Evolutionary conservation across 2,113 vertebrate species (phyloP).

Genomic region (Corvus hawaiiensis): DNA sequence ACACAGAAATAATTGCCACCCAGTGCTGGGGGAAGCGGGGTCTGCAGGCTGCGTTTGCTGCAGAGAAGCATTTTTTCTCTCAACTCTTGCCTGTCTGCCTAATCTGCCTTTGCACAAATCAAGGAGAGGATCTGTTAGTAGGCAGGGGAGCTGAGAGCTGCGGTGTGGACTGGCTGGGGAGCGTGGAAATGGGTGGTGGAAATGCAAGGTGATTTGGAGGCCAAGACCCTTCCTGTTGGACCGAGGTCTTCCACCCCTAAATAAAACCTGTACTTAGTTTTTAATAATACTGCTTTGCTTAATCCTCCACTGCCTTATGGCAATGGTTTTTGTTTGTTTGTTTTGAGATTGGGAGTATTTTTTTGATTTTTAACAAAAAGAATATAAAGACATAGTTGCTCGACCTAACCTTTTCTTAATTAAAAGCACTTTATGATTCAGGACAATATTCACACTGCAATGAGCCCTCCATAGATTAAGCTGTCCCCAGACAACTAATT

Average conservation of each 20-base stretch:
- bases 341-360: not conserved
- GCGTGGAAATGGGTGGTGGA: accelerated
- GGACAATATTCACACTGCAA: not conserved
- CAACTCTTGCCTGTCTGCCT: not conserved
- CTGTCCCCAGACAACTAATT: not conserved
- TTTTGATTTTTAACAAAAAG: not conserved
- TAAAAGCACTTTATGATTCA: not conserved
- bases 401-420: not conserved
- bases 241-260: not conserved
- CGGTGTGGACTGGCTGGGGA: accelerated
- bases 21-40: not conserved
- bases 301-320: not conserved
- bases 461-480: not conserved
- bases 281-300: not conserved
- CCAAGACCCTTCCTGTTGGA: not conserved
- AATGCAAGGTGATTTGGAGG: not conserved
- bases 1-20: constrained; percentile 8
- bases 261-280: not conserved
- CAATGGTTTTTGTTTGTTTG: not conserved
- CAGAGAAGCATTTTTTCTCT: not conserved
- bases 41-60: not conserved
- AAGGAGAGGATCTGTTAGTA: not conserved
- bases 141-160: not conserved
- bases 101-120: not conserved
- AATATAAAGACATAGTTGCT: not conserved